A percentile compares a stretch with the other conserved stretches of the same genome.
Conservation (phyloP, 53 echinoderm and acorn worm species). For the Arbacia lixula region DNA sequence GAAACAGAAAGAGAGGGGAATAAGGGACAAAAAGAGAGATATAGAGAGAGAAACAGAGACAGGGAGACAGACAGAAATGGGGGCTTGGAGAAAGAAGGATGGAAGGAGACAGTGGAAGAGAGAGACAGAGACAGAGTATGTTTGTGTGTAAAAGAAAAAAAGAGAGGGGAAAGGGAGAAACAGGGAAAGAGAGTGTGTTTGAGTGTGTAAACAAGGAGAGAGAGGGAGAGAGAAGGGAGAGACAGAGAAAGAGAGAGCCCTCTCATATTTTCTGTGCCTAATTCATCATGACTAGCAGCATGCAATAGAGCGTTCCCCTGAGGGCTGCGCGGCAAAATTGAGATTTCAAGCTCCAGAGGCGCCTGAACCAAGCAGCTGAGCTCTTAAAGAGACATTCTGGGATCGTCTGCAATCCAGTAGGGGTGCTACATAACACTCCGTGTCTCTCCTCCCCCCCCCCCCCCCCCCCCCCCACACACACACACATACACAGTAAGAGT, state of each 20-base stretch:
- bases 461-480: not conserved
- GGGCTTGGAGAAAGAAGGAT: too few relatives aligned
- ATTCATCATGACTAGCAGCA: slow-evolving; percentile 43
- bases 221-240: not conserved
- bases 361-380: slow-evolving; percentile 12
- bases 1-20: not conserved
- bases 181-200: too few relatives aligned
- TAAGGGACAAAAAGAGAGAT: not conserved
- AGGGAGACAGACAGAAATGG: not conserved
- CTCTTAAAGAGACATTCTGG: slow-evolving; percentile 24
- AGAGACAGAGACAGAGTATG: too few relatives aligned
- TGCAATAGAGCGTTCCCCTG: slow-evolving; percentile 24
- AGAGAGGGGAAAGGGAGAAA: too few relatives aligned
- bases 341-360: slow-evolving; percentile 54
- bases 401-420: not conserved
- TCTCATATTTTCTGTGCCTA: slow-evolving; percentile 19
- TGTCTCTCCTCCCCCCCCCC: not conserved
- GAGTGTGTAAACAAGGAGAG: too few relatives aligned
- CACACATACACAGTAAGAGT: too few relatives aligned
- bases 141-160: too few relatives aligned
- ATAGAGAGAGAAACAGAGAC: not conserved
- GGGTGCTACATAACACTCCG: not conserved
- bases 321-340: slow-evolving; percentile 38
- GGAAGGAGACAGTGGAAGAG: not conserved
- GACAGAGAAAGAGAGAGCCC: not conserved